Evolutionary conservation across 1,140 invertebrate species (phyloP), one percentile per base, ranked within the genome.

Genomic region (Anoplophora glabripennis): DNA sequence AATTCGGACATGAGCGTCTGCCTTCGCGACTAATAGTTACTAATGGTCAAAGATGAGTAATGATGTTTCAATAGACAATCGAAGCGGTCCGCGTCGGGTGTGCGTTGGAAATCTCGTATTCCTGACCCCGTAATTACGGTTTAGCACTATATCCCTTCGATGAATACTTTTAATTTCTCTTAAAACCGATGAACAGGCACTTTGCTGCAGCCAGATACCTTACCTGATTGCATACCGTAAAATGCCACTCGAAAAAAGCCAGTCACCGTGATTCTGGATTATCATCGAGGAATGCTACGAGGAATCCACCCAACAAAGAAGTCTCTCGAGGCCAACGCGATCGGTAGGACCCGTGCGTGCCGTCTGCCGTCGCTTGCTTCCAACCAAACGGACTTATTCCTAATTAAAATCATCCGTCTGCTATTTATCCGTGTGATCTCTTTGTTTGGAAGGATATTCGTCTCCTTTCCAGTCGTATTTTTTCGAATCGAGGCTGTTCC

Each of bases 171-270:
- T 67, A 68, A 69, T 68, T 72, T 72, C 66, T 72, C 61, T 73
- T 70, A 72, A 72, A 71, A 67, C 63, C 63, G 61, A 72, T 73
- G 70, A 75, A 70, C 71, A 65, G 64, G 66, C 68, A 73, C 59
- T 75, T 75, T 66, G 63, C 47, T 46, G 54, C 44, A 57, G 54
- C 14, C 46, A 68, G 64, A 71, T 71, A 65, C 59, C 65, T 67
- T 63, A 57, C 67, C 63, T 66, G 67, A 68, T 69, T 67, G 61
- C 57, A 62, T 49, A 59, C 49, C 49, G 54, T 62, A 64, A 70
- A 70, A 69, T 56, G 58, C 58, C 57, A 58, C 38, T 59, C 45
- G 60, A 48, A 66, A 63, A 59, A 49, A 60, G 48, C 60, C n/a
- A 70, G 62, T 66, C 67, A 68, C 58, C 57, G 48, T 66, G 57